Evolutionary conservation across 2,888 invertebrate genomes (phyloP), one percentile per base, ranked within the genome.

Genomic region (Phalangium opilio): DNA sequence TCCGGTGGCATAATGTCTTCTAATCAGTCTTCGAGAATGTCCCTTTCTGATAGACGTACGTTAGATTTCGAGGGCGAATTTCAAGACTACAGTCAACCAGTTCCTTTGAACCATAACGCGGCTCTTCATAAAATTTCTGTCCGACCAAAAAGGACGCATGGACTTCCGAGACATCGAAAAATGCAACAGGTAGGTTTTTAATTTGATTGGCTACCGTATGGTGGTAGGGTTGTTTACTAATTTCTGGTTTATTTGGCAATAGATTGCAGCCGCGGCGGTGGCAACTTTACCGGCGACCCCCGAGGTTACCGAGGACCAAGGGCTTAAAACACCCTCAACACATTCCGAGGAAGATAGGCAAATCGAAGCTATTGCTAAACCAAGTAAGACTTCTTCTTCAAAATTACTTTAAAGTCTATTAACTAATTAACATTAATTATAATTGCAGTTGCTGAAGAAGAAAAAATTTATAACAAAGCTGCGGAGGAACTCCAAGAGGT

Each of bases 51-150:
- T 18, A 44, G 42, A 46, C 41, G 46, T 15, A 45, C 45, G 3
- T 15, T 51, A 33, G 45, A 50, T 41, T 47, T 49, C 21, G 49
- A 49, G 47, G 32, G 15, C 3, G 15, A 18, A 27, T 14, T 3
- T 15, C 17, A 41, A 12, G 53, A 52, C 49, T 42, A 43, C 15
- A 47, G 43, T 40, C 49, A 45, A 34, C 70, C 75, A 61, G 71
- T 73, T 60, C 77, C 80, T 49, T 71, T 83, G 58, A 81, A 80
- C 61, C 83, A 83, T 67, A 78, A 79, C 50, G 83, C 83, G 41
- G 83, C 83, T 48, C 76, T 75, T 58, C 83, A 83, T 70, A 79
- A 80, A 68, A 83, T 83, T 73, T 76, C 83, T 43, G 76, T 83
- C 49, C 73, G 79, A 41, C 83, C 83, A 19, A 75, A 77, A 52